These are phyloP conservation scores for Arrhamphus sclerolepis DNA, from an alignment of 2,797 vertebrate species.

Conservation along the genomic window DNA sequence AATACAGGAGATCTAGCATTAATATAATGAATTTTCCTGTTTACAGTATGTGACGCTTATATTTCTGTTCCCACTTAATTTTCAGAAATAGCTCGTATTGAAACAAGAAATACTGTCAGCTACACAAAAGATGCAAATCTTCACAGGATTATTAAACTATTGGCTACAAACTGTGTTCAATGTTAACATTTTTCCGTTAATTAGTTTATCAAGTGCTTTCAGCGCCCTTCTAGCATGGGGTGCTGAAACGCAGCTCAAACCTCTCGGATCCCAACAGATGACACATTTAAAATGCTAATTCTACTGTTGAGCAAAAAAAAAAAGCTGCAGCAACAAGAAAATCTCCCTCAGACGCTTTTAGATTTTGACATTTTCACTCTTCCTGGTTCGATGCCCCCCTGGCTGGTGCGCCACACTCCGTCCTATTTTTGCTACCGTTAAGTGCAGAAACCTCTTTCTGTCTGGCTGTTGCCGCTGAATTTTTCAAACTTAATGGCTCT, in stretches of 20 bases:
- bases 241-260: slow-evolving; percentile 27
- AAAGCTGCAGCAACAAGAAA: slow-evolving; percentile 21
- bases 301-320: slow-evolving; percentile 19
- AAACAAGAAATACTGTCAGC: slow-evolving; percentile 1
- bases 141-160: slow-evolving; percentile 36
- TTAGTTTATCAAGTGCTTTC: slow-evolving; percentile 27
- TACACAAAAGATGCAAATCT: slow-evolving; percentile 2
- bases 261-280: slow-evolving; percentile 16
- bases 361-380: not conserved
- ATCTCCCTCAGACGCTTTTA: slow-evolving; percentile 13
- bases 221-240: slow-evolving; percentile 21
- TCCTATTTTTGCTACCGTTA: slow-evolving; percentile 21
- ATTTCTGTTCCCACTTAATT: slow-evolving; percentile 6
- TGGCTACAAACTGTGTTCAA: slow-evolving; percentile 42
- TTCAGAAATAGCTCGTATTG: not conserved
- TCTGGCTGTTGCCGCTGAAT: not conserved
- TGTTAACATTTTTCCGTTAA: slow-evolving; percentile 18
- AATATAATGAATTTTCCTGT: slow-evolving; percentile 55
- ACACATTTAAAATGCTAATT: slow-evolving; percentile 14
- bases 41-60: too few species aligned
- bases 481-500: not conserved
- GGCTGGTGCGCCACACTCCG: slow-evolving; percentile 4
- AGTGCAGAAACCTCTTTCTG: slow-evolving; percentile 3
- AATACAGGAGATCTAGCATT: slow-evolving; percentile 49
- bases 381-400: not conserved